Evolutionary conservation across 2,113 vertebrate genomes (phyloP).

Genomic region (Malaclemys terrapin): DNA sequence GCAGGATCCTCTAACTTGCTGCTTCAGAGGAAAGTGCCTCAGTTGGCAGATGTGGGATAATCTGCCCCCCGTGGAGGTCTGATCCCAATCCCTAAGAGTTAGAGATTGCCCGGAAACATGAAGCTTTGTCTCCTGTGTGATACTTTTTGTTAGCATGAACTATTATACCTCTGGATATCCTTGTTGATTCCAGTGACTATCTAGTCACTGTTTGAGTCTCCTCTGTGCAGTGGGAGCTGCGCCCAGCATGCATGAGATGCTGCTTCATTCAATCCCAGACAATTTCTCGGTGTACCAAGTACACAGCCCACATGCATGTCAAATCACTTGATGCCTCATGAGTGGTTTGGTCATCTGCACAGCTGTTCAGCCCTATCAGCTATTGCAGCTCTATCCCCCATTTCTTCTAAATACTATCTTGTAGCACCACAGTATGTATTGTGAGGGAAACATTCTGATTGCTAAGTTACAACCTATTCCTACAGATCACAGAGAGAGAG

Average conservation of each 20-base stretch:
- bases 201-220: not conserved
- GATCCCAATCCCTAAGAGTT: not conserved
- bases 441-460: not conserved
- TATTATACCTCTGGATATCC: not conserved
- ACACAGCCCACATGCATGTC: not conserved
- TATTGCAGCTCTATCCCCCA: not conserved
- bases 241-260: not conserved
- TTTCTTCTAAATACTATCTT: not conserved
- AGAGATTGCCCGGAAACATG: not conserved
- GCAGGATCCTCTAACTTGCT: not conserved
- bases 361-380: not conserved
- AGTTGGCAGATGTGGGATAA: not conserved
- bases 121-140: not conserved
- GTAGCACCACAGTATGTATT: not conserved
- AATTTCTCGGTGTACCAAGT: not conserved
- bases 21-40: not conserved
- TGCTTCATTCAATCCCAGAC: not conserved
- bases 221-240: not conserved
- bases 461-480: not conserved
- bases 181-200: not conserved
- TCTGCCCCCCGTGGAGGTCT: not conserved
- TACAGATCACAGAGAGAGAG: rapidly evolving
- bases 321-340: not conserved
- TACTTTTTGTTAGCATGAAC: not conserved
- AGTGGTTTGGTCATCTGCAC: not conserved